These are phyloP conservation scores for Heteronetta atricapilla DNA, from an alignment of 2,113 vertebrate genomes.

Conservation along the genomic window DNA sequence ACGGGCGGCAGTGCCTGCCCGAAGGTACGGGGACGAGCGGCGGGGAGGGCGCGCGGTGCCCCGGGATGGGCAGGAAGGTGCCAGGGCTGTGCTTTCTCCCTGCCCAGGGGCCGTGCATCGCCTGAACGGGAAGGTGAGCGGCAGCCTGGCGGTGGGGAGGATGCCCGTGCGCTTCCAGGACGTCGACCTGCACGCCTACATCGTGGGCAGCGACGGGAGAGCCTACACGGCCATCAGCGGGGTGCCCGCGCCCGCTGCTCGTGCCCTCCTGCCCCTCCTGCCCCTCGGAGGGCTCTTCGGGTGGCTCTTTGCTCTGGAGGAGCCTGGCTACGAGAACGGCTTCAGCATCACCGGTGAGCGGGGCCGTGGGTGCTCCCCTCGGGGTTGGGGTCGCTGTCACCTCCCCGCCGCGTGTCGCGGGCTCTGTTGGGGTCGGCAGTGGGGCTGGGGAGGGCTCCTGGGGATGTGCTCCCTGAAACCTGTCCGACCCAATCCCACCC, in stretches of 20 bases:
- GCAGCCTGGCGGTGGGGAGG: constrained; percentile 82
- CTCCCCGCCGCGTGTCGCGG: background rate
- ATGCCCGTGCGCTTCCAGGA: constrained; percentile 40
- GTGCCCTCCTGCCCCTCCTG: constrained; percentile 87
- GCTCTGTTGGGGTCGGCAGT: accelerated
- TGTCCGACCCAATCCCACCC: accelerated
- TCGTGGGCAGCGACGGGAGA: constrained; percentile 91
- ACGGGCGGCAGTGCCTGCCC: constrained; percentile 89
- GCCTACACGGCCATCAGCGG: constrained; percentile 93
- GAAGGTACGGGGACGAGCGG: constrained; percentile 77
- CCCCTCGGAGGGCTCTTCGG: constrained; percentile 90
- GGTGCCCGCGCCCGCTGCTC: constrained; percentile 85
- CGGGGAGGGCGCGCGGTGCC: background rate
- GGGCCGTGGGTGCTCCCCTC: background rate
- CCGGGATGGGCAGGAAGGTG: background rate
- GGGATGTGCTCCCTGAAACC: background rate
- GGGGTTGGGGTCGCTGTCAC: background rate
- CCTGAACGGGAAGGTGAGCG: constrained; percentile 93
- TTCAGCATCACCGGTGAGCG: constrained; percentile 88
- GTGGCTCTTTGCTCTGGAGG: constrained; percentile 95
- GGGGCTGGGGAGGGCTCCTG: accelerated
- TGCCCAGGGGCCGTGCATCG: constrained; percentile 88
- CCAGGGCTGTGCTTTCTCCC: background rate
- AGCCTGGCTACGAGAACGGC: constrained; percentile 87
- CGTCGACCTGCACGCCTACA: constrained; percentile 89